Evolutionary conservation across 64 coral and sea anemone species (phyloP).

Genomic region (Hydrozoanthus tunicans): DNA sequence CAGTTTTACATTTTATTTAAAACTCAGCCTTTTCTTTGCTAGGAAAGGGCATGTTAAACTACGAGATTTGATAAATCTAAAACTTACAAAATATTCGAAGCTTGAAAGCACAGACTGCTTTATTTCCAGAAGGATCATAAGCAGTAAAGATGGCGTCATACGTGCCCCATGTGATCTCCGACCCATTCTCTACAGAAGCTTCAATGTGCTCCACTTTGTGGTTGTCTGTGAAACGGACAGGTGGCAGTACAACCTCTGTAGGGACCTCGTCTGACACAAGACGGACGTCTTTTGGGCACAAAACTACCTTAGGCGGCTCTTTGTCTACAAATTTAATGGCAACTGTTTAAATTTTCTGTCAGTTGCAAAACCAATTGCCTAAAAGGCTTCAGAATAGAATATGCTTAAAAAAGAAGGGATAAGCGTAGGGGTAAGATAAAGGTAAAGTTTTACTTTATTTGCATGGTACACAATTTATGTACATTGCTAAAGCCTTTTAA

Average conservation of each 20-base stretch:
- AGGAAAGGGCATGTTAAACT: no score
- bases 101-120: slow-evolving; percentile 49
- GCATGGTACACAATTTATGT: not conserved
- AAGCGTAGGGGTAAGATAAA: no score
- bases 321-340: not conserved
- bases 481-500: not conserved
- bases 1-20: no score
- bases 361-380: no score
- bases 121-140: slow-evolving; percentile 39
- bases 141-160: slow-evolving; percentile 43
- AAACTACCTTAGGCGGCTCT: not conserved
- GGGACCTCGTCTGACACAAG: not conserved
- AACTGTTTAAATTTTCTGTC: no score
- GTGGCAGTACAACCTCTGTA: not conserved
- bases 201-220: not conserved
- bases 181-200: slow-evolving; percentile 5
- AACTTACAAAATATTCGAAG: slow-evolving; percentile 50
- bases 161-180: slow-evolving; percentile 40
- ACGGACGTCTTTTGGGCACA: not conserved
- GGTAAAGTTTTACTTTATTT: no score
- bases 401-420: not conserved
- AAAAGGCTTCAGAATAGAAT: not conserved
- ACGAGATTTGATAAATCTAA: not conserved
- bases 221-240: slow-evolving; percentile 33
- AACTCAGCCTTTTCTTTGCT: no score